Evolutionary conservation across 2,113 vertebrate species (phyloP), one percentile per base, ranked within the genome.

Genomic region (Sceloporus undulatus): DNA sequence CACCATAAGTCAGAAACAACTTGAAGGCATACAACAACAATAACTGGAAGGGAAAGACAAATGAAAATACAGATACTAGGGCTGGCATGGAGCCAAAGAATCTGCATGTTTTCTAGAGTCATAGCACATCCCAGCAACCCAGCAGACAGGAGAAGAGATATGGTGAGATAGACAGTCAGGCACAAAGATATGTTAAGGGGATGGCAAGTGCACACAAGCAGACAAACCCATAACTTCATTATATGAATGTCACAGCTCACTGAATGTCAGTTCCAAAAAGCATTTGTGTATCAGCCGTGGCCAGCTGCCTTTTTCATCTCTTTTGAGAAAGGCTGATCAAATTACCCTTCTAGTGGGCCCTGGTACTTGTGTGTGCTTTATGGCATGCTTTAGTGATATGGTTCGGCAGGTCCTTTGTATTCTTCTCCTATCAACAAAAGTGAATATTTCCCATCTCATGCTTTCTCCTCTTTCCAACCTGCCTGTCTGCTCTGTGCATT

Each of bases 231-330:
- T 70, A 82, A 75, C 40, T 82, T 54, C 73, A 76, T 77, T 82
- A 77, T 76, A 81, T 21, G 84, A 89, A 48, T 82, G 78, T 86
- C 78, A 82, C 59, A 82, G 59, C 78, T 82, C 70, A 66, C 29
- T 77, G 79, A 54, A 6, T 86, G 42, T 80, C 78, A 56, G 29
- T 82, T 83, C 78, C 42, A 1, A 85, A 85, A 89, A 59, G 52
- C 71, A 42, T 89, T 86, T 76, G 71, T 68, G 62, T 40, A 4
- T 77, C 70, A 70, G 79, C 62, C 38, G 25, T 21, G 18, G 48
- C 71, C 79, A 86, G 70, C 78, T 89, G 59, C 79, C 79, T 52
- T 77, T 75, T 77, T 23, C 59, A 77, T 77, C 59, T 56, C 59
- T 76, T 68, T 86, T 75, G 70, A 42, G 70, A 68, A 40, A 56